Percentiles rank a stretch among this genome's conserved stretches.
phyloP scores from a whole-genome alignment of 2,888 invertebrate genomes.

The Nysson spinosus region DNA sequence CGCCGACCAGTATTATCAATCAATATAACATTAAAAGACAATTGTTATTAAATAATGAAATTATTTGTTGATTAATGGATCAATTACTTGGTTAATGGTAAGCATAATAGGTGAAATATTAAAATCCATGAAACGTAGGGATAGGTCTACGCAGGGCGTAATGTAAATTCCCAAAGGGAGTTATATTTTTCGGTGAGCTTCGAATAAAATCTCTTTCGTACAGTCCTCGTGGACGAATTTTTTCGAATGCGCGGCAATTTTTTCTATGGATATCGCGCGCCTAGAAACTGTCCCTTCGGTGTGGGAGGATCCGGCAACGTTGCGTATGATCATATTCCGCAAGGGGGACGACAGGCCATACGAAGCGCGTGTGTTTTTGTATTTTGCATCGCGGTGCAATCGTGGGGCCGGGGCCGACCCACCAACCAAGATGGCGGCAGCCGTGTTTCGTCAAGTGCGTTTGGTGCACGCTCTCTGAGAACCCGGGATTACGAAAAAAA shows the following conservation, averaged over 20 bases:
- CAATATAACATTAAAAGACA: no score
- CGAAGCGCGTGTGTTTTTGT: slow-evolving; percentile 72
- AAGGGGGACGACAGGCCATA: slow-evolving; percentile 50
- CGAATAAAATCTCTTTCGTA: neutral
- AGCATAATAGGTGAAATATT: no score
- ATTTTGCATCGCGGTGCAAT: slow-evolving; percentile 65
- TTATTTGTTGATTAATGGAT: no score
- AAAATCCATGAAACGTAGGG: no score
- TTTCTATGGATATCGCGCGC: slow-evolving; percentile 41
- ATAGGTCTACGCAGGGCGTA: no score
- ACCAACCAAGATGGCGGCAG: slow-evolving; percentile 73
- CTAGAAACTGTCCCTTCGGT: slow-evolving; percentile 30
- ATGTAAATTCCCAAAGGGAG: no score
- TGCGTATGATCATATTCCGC: slow-evolving; percentile 42
- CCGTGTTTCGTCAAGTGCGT: slow-evolving; percentile 65
- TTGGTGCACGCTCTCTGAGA: slow-evolving; percentile 51
- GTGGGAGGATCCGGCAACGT: slow-evolving; percentile 58
- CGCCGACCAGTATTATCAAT: no score
- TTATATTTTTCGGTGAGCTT: no score
- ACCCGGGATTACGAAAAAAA: no score
- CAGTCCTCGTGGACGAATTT: no score
- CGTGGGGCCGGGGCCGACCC: slow-evolving; percentile 68
- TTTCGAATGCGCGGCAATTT: slow-evolving; percentile 26
- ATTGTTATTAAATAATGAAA: no score
- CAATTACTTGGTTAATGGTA: no score